phyloP scores from a whole-genome alignment of 2,113 vertebrate genomes.

The Cyanistes caeruleus region DNA sequence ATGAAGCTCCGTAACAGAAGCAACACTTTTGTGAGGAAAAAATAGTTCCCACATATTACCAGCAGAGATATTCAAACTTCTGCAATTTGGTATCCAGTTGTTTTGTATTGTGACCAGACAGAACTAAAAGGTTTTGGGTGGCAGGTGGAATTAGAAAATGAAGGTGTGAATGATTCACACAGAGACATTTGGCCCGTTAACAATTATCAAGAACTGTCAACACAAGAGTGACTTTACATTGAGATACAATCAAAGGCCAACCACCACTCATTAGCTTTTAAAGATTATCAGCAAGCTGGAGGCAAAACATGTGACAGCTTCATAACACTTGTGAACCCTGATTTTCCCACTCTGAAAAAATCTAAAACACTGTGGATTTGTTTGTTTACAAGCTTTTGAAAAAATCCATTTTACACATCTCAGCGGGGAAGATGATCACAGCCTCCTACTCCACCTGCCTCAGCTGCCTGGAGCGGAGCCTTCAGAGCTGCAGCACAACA shows the following conservation, averaged over 20 bases:
- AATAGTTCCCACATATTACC: not conserved
- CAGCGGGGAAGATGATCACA: not conserved
- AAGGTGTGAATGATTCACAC: not conserved
- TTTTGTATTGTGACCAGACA: not conserved
- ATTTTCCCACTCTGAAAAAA: not conserved
- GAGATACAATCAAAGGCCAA: constrained; percentile 16
- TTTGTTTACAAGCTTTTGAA: not conserved
- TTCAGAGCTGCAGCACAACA: not conserved
- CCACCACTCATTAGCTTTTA: not conserved
- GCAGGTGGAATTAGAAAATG: constrained; percentile 2
- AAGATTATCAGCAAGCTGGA: not conserved
- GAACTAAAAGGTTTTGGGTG: not conserved
- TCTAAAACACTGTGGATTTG: not conserved
- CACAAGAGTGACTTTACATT: not conserved
- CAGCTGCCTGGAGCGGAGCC: not conserved
- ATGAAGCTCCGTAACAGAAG: not conserved
- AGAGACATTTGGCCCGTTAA: not conserved
- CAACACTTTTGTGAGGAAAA: not conserved
- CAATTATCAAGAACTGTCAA: constrained; percentile 34
- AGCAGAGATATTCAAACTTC: not conserved
- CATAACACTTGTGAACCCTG: not conserved
- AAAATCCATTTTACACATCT: not conserved
- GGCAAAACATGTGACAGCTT: not conserved
- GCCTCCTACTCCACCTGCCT: not conserved
- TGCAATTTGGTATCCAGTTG: not conserved